Base-by-base conservation (phyloP, 2,113 vertebrate species). In the Phodopus roborovskii region DNA sequence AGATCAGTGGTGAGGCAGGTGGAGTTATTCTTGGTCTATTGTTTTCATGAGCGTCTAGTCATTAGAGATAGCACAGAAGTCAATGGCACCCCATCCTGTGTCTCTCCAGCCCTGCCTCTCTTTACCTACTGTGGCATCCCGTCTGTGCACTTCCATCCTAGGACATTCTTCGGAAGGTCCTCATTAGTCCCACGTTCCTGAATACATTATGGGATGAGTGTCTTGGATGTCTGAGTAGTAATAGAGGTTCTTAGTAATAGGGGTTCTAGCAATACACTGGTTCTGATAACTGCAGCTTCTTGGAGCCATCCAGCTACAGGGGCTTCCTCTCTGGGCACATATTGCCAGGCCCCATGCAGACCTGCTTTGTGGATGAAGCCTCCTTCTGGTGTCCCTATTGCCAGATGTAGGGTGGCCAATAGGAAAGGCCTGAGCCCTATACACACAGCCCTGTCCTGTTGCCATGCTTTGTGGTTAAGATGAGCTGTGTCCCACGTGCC, bases 401-500 rank as follows among this genome's bases (percentile, higher is more conserved):
- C 53, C 85, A 83, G 77, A 58, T 85, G n/a, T 15, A 13, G 73
- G 4, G 0, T 39, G 50, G 96, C 58, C 53, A 0, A 81, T 94
- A 93, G 15, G 42, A 53, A 36, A 39, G 26, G 10, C 45, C 26
- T 58, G 0, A n/a, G 39, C 64, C 48, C 88, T 84, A n/a, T 45
- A 90, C 79, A 56, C 75, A 81, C 94, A 88, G 94, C 93, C 88
- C 96, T 87, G 90, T 20, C 19, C 8, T 8, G n/a, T 53, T 95
- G 88, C 94, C 30, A 39, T 89, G 90, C 74, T 91, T 42, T 73
- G 94, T 93, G 97, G 91, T 85, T 92, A 94, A 75, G 30, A 75
- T 48, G 9, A 0, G 4, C 95, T 53, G 89, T 96, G 97, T 98
- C 97, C 98, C 90, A 94, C 91, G 91, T 84, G 96, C 90, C 56